Base-by-base conservation (phyloP, 64 coral and sea anemone genomes). In the Porites lutea region DNA sequence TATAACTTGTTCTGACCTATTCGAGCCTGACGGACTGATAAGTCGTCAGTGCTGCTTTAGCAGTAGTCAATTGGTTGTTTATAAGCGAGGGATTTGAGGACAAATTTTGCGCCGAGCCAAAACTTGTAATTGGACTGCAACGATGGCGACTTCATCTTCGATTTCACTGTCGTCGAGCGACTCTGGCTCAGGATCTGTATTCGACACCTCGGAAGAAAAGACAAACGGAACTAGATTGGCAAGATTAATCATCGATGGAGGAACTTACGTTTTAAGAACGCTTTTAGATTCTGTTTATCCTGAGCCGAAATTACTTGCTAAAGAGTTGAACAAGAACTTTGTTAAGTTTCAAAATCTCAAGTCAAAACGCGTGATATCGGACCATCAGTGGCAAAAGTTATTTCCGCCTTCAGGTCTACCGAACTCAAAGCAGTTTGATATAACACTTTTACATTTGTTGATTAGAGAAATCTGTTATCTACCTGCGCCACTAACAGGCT, bases 391-490 rank as follows among this genome's bases (percentile, higher is more conserved):
- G 93, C 47, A 87, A 5, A 37, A 71, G 64, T 62, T 95, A 64
- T 95, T 71, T 82, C 93, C 88, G n/a, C 3, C 16, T 49, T 55
- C 89, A 13, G 94, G 75, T 49, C 74, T 64, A 19, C 46, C 65
- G 23, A 37, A 72, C 27, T 88, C 73, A 4, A 66, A 27, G 0
- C 6, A 62, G 18, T 95, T 92, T 72, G 94, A 95, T 55, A 95
- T 95, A 11, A 82, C 89, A 2, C 87, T 95, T 59, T 50, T 96
- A 59, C 87, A 90, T 65, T 48, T 90, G 8, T 59, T 95, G 55
- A 8, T 95, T 50, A 51, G 90, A 89, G 47, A 89, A 0, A 8
- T 96, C 3, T 59, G 82, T 45, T 13, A 5, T 0, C 46, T 95
- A 18, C 87, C 23, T 8, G 3, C 8, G n/a, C 93, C 93, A 48